Evolutionary conservation across 2,797 vertebrate genomes (phyloP).

Genomic region (Dallia pectoralis): DNA sequence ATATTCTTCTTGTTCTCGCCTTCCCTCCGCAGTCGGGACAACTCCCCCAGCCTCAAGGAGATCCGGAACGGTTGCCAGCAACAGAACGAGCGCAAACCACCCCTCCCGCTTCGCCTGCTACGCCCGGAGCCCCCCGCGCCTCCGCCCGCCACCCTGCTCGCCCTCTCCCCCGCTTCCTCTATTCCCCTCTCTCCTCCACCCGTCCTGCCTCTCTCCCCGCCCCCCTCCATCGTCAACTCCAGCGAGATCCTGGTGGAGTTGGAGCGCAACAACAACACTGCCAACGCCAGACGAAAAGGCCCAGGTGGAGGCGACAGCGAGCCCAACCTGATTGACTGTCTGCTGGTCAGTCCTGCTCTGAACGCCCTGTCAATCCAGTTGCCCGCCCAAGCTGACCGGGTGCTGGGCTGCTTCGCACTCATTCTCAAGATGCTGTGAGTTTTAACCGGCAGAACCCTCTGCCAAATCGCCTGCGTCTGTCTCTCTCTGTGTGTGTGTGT

Average conservation of each 20-base stretch:
- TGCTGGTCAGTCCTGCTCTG: constrained; percentile 95
- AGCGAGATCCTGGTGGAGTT: constrained; percentile 96
- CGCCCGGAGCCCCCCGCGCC: constrained; percentile 80
- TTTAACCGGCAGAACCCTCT: not conserved
- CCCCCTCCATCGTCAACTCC: constrained; percentile 86
- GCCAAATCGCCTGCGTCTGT: not conserved
- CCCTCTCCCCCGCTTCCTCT: not conserved
- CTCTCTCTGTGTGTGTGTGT: not conserved
- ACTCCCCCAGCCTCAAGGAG: constrained; percentile 97
- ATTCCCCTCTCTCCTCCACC: constrained; percentile 33
- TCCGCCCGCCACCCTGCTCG: constrained; percentile 45
- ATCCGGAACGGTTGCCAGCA: constrained; percentile 97
- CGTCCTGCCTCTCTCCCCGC: constrained; percentile 64
- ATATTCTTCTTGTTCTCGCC: not conserved
- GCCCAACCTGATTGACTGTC: constrained; percentile 97
- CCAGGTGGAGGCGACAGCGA: constrained; percentile 87
- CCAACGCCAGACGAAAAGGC: constrained; percentile 84
- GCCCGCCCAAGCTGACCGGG: constrained; percentile 91
- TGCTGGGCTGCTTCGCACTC: constrained; percentile 96
- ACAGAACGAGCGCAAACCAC: constrained; percentile 92
- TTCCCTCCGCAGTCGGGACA: constrained; percentile 82
- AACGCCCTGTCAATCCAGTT: constrained; percentile 96
- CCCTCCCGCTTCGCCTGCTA: constrained; percentile 90
- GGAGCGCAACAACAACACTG: constrained; percentile 91
- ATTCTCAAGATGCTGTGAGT: constrained; percentile 99